Conservation (phyloP, 2,797 vertebrate genomes). For the Aldrovandia affinis region DNA sequence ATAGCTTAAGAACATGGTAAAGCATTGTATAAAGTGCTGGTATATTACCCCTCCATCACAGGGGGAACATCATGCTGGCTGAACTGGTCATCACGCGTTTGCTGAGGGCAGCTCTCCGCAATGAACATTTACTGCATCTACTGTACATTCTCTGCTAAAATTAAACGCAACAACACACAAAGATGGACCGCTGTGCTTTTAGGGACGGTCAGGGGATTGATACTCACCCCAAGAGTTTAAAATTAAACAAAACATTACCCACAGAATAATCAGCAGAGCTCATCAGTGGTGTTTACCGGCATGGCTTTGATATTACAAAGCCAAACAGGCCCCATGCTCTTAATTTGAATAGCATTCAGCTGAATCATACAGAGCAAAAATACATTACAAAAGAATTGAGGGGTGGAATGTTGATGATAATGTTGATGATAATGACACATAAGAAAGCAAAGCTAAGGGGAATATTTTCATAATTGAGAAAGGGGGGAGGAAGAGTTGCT, state of each 20-base stretch:
- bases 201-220: no score
- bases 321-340: not conserved
- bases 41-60: not conserved
- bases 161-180: not conserved
- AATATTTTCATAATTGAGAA: not conserved
- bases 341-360: not conserved
- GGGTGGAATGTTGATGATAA: not conserved
- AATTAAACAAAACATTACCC: no score
- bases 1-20: not conserved
- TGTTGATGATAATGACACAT: not conserved
- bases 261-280: no score
- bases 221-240: no score
- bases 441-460: not conserved
- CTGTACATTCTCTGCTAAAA: not conserved
- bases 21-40: not conserved
- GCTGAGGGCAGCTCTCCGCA: not conserved
- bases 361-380: not conserved
- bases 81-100: not conserved
- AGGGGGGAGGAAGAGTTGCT: not conserved
- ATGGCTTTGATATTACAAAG: not conserved
- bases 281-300: not conserved
- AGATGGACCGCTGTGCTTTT: no score
- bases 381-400: not conserved
- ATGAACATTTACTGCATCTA: not conserved
- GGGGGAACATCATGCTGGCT: not conserved